phyloP scores from a whole-genome alignment of 2,888 invertebrate genomes.

The Syrista parreyssii region DNA sequence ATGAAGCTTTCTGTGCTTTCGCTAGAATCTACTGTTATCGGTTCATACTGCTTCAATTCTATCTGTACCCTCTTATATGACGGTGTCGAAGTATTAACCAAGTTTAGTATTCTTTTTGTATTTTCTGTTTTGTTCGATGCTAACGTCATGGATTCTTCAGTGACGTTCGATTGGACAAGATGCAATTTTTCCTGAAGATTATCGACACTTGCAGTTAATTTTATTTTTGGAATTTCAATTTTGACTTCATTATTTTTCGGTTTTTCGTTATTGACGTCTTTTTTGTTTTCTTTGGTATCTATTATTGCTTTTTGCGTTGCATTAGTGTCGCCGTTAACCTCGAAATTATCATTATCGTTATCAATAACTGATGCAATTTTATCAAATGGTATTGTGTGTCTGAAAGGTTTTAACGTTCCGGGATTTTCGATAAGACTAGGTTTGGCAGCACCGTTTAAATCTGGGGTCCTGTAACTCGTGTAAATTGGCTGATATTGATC shows the following conservation, averaged over 20 bases:
- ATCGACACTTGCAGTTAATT: background rate
- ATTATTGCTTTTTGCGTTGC: background rate
- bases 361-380: conserved; percentile 51
- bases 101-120: background rate
- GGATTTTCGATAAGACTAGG: conserved; percentile 56
- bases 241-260: background rate
- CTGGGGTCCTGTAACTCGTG: conserved; percentile 59
- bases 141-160: background rate
- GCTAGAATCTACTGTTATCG: background rate
- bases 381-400: conserved; percentile 62
- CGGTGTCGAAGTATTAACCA: background rate
- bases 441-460: conserved; percentile 44
- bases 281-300: background rate
- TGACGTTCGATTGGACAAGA: background rate
- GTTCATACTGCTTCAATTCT: conserved; percentile 18
- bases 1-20: background rate
- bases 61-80: conserved; percentile 18
- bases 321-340: background rate
- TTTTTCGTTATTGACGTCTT: background rate
- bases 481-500: conserved; percentile 48
- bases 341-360: background rate
- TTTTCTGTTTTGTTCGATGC: background rate
- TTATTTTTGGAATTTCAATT: background rate
- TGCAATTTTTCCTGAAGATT: background rate
- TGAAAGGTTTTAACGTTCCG: conserved; percentile 58